phyloP scores from a whole-genome alignment of 2,797 vertebrate genomes.

The Thripadectes ignobilis region DNA sequence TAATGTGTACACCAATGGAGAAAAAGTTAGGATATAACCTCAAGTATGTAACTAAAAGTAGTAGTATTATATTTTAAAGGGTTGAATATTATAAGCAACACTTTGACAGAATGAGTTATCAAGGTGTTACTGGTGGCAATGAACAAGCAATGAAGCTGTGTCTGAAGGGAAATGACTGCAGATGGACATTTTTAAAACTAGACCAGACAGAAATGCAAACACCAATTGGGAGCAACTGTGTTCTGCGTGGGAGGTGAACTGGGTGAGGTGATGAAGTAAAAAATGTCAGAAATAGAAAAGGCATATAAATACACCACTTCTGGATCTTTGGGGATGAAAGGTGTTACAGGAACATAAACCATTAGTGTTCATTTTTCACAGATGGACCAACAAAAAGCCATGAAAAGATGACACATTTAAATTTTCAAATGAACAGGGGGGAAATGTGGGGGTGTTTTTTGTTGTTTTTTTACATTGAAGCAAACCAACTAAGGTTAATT shows the following conservation, averaged over 20 bases:
- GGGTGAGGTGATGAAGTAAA: not conserved
- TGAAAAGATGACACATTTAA: not conserved
- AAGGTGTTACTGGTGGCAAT: not conserved
- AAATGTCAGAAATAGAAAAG: not conserved
- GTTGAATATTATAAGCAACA: not conserved
- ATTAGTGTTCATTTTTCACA: not conserved
- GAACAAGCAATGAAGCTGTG: not conserved
- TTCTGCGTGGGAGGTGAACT: not conserved
- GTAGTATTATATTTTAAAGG: not conserved
- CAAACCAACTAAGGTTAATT: constrained; percentile 33
- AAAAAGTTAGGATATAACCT: not conserved
- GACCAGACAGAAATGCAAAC: not conserved
- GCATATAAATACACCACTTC: not conserved
- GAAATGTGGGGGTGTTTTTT: not conserved
- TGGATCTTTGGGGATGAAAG: not conserved
- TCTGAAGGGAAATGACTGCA: not conserved
- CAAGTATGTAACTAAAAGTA: not conserved
- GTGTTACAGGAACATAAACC: not conserved
- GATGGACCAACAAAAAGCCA: not conserved
- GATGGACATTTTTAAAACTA: not conserved
- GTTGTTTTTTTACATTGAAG: not conserved
- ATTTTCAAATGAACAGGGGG: not conserved
- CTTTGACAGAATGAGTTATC: not conserved
- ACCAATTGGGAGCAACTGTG: not conserved
- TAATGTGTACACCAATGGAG: not conserved